Percentiles rank a stretch among this genome's conserved stretches.
Conservation (phyloP, 2,888 invertebrate species). For the Andrena chrysosceles region DNA sequence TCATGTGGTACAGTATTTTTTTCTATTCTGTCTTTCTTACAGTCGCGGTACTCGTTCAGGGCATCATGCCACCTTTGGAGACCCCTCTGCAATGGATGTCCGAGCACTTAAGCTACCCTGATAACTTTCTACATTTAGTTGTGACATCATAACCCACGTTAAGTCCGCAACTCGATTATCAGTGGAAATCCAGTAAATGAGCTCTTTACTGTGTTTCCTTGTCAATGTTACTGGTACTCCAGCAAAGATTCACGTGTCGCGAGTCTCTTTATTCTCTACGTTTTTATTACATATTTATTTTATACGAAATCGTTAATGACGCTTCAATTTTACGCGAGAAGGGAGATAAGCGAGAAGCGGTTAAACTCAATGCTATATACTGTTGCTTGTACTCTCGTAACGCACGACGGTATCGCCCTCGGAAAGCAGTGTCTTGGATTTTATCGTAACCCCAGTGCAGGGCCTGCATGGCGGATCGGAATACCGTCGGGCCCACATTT, state of each 20-base stretch:
- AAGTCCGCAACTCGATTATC: conserved; percentile 13
- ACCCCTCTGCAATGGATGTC: conserved; percentile 99
- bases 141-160: conserved; percentile 82
- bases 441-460: conserved; percentile 5
- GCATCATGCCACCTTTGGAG: conserved; percentile 93
- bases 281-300: conserved; percentile 43
- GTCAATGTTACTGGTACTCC: not conserved
- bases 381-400: conserved; percentile 38
- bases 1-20: not conserved
- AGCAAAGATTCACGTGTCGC: not conserved
- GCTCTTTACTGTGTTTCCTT: conserved; percentile 5
- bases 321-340: conserved; percentile 10
- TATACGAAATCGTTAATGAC: conserved; percentile 23
- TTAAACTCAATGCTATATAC: conserved; percentile 2
- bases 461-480: not conserved
- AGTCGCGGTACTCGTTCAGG: conserved; percentile 94
- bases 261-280: conserved; percentile 25
- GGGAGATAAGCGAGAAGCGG: not conserved
- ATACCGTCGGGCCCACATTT: conserved; percentile 32
- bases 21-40: not conserved
- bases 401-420: conserved; percentile 9
- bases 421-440: not conserved
- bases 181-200: conserved; percentile 28
- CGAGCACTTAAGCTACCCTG: conserved; percentile 98
- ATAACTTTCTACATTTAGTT: conserved; percentile 98